A percentile compares a stretch with the other conserved stretches of the same genome.
phyloP scores from a whole-genome alignment of 2,113 vertebrate genomes.

The Orthonyx spaldingii region DNA sequence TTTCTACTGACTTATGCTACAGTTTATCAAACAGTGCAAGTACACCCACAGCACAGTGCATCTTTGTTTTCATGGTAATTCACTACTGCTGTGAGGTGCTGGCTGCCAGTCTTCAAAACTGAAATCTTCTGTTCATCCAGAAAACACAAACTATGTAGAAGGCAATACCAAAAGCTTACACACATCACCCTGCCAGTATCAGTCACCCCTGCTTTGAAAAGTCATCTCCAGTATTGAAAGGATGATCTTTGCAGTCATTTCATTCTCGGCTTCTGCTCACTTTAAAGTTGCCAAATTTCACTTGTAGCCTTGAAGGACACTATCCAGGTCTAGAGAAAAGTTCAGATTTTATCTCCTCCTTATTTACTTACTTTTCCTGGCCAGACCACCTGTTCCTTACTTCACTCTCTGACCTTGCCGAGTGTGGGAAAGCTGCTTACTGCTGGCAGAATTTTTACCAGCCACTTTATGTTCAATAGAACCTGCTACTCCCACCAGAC shows the following conservation, averaged over 20 bases:
- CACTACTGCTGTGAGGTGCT: background rate
- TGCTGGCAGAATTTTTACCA: background rate
- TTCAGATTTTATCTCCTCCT: background rate
- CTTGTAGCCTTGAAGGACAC: background rate
- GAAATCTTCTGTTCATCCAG: background rate
- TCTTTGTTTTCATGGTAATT: constrained; percentile 5
- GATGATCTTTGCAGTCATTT: background rate
- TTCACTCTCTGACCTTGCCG: background rate
- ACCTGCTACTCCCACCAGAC: background rate
- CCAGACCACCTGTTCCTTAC: background rate
- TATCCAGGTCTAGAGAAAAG: background rate
- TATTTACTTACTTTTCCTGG: background rate
- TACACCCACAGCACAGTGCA: background rate
- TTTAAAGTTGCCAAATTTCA: background rate
- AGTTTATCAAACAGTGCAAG: background rate
- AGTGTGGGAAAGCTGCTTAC: background rate
- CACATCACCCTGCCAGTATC: background rate
- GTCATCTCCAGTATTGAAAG: background rate
- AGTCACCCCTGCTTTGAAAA: background rate
- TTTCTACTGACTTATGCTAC: background rate
- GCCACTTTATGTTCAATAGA: background rate
- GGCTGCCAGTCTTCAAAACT: background rate
- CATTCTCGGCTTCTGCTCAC: background rate
- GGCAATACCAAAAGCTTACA: background rate
- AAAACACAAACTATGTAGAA: background rate